A percentile compares a stretch with the other conserved stretches of the same genome.
Evolutionary conservation across 1,140 invertebrate genomes (phyloP).

Genomic region (Teleogryllus occipitalis): DNA sequence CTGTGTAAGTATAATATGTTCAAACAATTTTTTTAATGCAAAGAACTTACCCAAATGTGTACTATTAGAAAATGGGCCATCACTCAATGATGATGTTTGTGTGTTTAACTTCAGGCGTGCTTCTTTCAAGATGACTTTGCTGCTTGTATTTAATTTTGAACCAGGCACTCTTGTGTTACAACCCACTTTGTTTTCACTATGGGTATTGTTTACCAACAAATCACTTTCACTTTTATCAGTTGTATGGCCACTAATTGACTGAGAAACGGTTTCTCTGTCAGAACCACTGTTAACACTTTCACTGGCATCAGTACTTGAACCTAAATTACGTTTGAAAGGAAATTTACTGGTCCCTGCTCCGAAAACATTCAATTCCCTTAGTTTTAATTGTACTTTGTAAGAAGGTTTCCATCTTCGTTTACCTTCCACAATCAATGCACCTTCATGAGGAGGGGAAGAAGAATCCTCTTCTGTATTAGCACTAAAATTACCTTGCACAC

Average conservation of each 20-base stretch:
- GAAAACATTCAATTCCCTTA: constrained; percentile 20
- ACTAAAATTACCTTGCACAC: background rate
- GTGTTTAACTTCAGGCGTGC: constrained; percentile 56
- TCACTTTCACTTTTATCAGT: constrained; percentile 8
- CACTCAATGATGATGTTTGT: constrained; percentile 43
- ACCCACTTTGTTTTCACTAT: background rate
- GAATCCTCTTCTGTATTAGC: background rate
- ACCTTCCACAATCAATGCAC: constrained; percentile 15
- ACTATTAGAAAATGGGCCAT: constrained; percentile 56
- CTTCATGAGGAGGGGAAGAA: background rate
- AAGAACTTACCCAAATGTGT: constrained; percentile 26
- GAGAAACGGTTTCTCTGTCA: constrained; percentile 1
- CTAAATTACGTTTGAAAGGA: constrained; percentile 4
- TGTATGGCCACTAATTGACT: background rate
- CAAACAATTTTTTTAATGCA: background rate
- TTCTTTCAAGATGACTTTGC: constrained; percentile 61
- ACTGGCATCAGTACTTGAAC: constrained; percentile 9
- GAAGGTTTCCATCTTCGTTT: constrained; percentile 19
- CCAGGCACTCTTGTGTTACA: constrained; percentile 6
- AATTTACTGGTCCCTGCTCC: constrained; percentile 19
- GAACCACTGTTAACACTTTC: constrained; percentile 10
- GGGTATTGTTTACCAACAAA: background rate
- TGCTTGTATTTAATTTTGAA: constrained; percentile 31
- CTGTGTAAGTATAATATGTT: background rate
- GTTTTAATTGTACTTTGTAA: constrained; percentile 19